These are phyloP conservation scores for Noctua comes DNA, from an alignment of 2,888 invertebrate genomes.

Conservation along the genomic window DNA sequence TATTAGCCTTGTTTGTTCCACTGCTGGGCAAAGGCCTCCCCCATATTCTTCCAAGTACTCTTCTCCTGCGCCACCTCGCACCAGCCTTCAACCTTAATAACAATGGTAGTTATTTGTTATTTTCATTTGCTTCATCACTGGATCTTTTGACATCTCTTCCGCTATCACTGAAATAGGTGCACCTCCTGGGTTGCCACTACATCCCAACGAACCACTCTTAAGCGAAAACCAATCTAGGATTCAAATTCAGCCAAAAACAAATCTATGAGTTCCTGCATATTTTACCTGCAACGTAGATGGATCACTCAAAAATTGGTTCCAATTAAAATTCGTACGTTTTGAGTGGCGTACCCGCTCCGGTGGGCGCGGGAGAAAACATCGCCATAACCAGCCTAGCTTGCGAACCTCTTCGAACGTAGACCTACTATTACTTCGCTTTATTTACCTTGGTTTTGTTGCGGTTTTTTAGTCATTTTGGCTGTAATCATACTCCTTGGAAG, in stretches of 20 bases:
- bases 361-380: constrained; percentile 70
- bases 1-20: no score
- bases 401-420: constrained; percentile 43
- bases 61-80: no score
- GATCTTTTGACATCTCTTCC: not conserved
- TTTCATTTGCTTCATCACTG: not conserved
- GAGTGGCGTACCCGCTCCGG: constrained; percentile 70
- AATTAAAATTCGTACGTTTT: constrained; percentile 84
- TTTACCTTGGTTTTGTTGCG: constrained; percentile 14
- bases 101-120: no score
- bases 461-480: not conserved
- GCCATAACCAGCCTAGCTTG: constrained; percentile 71
- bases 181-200: not conserved
- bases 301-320: constrained; percentile 81
- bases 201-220: not conserved
- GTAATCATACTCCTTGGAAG: not conserved
- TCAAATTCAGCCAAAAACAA: constrained; percentile 17
- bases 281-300: constrained; percentile 63
- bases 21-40: no score
- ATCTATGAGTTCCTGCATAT: constrained; percentile 24
- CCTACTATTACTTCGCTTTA: constrained; percentile 17
- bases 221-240: not conserved
- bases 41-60: no score
- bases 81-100: no score
- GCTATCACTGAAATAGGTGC: not conserved